phyloP scores from a whole-genome alignment of 1,140 invertebrate genomes.

The Drosophila melanica region DNA sequence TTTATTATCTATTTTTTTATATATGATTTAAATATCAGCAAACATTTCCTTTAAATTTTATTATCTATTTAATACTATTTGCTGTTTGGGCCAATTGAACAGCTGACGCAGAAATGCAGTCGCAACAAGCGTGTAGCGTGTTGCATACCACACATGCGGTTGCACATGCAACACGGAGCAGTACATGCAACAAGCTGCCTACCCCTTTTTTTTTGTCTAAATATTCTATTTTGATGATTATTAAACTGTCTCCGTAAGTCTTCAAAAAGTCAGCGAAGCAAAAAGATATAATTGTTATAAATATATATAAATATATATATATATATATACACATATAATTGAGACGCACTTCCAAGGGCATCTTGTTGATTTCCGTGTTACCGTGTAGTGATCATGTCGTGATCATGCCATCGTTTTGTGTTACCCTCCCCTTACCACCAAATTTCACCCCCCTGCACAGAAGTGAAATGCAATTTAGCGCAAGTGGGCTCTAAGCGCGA shows the following conservation, averaged over 20 bases:
- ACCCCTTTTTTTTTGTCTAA: not conserved
- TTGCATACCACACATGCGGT: constrained; percentile 27
- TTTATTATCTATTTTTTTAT: too few species aligned
- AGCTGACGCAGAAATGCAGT: constrained; percentile 17
- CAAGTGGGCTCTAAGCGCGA: constrained; percentile 76
- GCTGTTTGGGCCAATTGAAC: not conserved
- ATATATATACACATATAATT: too few species aligned
- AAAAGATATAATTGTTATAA: constrained; percentile 83
- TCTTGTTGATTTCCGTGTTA: too few species aligned
- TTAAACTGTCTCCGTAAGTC: constrained; percentile 79
- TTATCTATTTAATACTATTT: too few species aligned
- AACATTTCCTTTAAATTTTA: too few species aligned
- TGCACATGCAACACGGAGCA: constrained; percentile 6
- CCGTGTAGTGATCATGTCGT: too few species aligned
- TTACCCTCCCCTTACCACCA: not conserved
- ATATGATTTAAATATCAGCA: too few species aligned
- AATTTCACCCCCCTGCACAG: not conserved
- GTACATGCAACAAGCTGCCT: constrained; percentile 22
- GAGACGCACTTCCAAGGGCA: too few species aligned
- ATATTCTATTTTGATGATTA: constrained; percentile 64
- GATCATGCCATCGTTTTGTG: too few species aligned
- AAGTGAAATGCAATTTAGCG: constrained; percentile 77
- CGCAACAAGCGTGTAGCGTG: constrained; percentile 20
- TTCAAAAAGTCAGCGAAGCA: constrained; percentile 78
- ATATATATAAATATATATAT: too few species aligned